Base-by-base conservation (phyloP, 2,113 vertebrate species). In the Cacatua alba region DNA sequence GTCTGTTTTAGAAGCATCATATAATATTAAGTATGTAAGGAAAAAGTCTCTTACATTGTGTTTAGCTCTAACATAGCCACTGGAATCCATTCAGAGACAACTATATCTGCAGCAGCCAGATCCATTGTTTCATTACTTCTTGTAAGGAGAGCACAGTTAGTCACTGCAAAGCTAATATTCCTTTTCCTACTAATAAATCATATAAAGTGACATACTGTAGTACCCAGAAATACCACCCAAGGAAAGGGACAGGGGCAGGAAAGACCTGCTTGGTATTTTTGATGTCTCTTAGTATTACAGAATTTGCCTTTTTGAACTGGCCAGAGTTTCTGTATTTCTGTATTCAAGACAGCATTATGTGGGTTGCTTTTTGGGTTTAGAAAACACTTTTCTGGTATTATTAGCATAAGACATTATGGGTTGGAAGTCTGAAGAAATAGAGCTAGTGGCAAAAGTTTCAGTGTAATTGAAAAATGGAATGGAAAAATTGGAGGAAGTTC, bases 61-160 rank as follows among this genome's bases (percentile, higher is more conserved):
- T 60, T 70, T 60, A 53, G 41, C 37, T 55, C 4, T 31, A 86
- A 49, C 11, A 70, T 15, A 77, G 26, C 8, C 59, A 24, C 44
- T 31, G 14, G 29, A 94, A 88, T 70, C 31, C 59, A 62, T 75
- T 82, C 57, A 65, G 31, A 91, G 24, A 77, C 49, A 69, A 25
- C 17, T 35, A 1, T 43, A 48, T 44, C 21, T 49, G 31, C 41
- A 76, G 37, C 31, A 80, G 57, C 17, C 24, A 52, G 20, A 62
- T 25, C 17, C 11, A 37, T 63, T 0, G 0, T 23, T 86, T 48
- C 8, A 1, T 33, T 53, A n/a, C 10, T 31, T 57, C 35, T 71
- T 64, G 33, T 16, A 82, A 86, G 20, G 9, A 67, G 5, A 84
- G 28, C 17, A 74, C 4, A 28, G 17, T 16, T 68, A 55, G 9